Evolutionary conservation across 2,888 invertebrate genomes (phyloP), one percentile per base, ranked within the genome.

Genomic region (Caenorhabditis imperialis): DNA sequence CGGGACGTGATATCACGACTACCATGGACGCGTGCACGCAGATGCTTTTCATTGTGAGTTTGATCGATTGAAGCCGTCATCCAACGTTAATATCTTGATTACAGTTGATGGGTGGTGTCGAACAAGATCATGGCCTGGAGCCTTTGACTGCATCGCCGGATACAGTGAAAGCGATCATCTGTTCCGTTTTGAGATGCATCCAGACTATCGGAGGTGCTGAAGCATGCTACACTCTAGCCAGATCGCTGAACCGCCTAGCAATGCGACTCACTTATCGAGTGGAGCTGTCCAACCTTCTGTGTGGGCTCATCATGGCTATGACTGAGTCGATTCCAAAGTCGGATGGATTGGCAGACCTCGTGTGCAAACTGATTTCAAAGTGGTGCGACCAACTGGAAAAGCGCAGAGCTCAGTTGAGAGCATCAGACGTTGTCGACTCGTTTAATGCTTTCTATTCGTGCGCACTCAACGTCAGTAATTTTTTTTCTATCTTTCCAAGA

Each of bases 381-480:
- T 74, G 74, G 74, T 67, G 67, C 27, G 74, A 74, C 14, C 67
- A 74, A 30, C 38, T 74, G 38, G 67, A 74, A 16, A 74, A 74
- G 25, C 27, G 74, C 10, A 55, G 67, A 51, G 55, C 67, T 4
- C 74, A 74, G 18, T 20, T 74, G 25, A 55, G 74, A 35, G 74
- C 67, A 0, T 74, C 74, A 0, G 74, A 74, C n/a, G 62, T 69
- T 12, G 74, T 74, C 5, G 62, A 67, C 33, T 45, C 42, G 6
- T 69, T 67, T 62, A 69, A 74, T 23, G 30, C 25, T 1, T 74
- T 74, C 53, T 74, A 69, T 20, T 23, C 58, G 25, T 69, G 57
- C n/a, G 27, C 69, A 8, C 50, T 67, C 3, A 23, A 38, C 5
- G 63, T 61, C 16, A 6, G 30, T 14, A n/a, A n/a, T 42, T 30